These are phyloP conservation scores for Dicyrtomina minuta DNA, from an alignment of 2,888 invertebrate species.

Conservation along the genomic window DNA sequence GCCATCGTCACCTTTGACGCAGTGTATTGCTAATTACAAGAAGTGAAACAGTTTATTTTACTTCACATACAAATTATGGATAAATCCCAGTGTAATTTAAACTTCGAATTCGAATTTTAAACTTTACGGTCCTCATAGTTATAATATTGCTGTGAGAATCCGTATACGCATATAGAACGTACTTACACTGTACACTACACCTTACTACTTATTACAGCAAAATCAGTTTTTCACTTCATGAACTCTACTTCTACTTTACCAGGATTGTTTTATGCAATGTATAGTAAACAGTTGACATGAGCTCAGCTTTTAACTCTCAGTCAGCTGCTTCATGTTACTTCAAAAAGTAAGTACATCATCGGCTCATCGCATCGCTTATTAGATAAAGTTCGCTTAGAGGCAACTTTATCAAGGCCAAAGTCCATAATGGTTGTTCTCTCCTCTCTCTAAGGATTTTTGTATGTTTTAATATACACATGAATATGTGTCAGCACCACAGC, in stretches of 20 bases:
- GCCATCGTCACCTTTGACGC: conserved; percentile 36
- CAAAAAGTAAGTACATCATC: neutral
- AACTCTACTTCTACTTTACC: too few relatives aligned
- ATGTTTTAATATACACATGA: conserved; percentile 6
- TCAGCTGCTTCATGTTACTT: neutral
- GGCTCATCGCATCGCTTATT: too few relatives aligned
- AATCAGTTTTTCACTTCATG: too few relatives aligned
- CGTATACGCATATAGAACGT: too few relatives aligned
- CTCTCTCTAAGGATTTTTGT: neutral
- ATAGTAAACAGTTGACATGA: conserved; percentile 8
- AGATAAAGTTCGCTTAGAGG: conserved; percentile 16
- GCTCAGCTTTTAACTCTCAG: neutral
- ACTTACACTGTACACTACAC: too few relatives aligned
- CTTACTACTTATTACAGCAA: too few relatives aligned
- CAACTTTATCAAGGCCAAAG: conserved; percentile 13
- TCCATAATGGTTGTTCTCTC: conserved; percentile 3
- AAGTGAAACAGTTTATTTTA: neutral
- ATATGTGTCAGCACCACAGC: too few relatives aligned
- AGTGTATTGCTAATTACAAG: too few relatives aligned
- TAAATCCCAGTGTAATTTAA: neutral
- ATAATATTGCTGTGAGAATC: too few relatives aligned
- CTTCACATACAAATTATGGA: too few relatives aligned
- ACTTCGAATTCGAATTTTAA: neutral
- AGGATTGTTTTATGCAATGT: too few relatives aligned
- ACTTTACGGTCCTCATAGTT: too few relatives aligned